A percentile compares a stretch with the other conserved stretches of the same genome.
Conservation (phyloP, 2,113 vertebrate genomes). For the Prinia subflava region DNA sequence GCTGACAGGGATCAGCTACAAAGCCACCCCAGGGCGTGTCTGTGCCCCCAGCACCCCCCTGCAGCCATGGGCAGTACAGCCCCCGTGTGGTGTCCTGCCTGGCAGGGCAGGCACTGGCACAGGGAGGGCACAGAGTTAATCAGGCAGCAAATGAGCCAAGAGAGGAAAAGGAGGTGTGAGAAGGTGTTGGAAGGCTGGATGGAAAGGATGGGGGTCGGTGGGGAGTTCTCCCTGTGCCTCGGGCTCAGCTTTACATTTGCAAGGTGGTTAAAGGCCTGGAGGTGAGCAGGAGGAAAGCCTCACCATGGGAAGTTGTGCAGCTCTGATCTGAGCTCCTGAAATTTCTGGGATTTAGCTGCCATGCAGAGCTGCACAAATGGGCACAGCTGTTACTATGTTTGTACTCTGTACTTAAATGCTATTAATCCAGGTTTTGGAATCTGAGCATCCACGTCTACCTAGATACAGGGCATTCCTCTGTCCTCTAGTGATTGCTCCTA, state of each 20-base stretch:
- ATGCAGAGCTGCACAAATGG: background rate
- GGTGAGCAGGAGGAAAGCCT: background rate
- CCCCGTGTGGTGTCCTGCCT: background rate
- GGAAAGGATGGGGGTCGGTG: background rate
- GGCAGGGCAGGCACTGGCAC: background rate
- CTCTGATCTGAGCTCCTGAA: background rate
- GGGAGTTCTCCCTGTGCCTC: background rate
- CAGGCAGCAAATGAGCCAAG: background rate
- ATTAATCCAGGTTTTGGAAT: background rate
- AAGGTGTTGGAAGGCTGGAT: background rate
- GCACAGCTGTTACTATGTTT: background rate
- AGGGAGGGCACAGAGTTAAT: background rate
- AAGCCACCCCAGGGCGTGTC: background rate
- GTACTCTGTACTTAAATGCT: background rate
- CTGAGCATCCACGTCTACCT: background rate
- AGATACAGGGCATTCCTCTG: background rate
- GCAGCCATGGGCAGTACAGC: background rate
- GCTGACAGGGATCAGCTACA: background rate
- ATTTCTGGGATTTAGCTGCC: background rate
- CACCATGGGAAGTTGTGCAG: accelerated
- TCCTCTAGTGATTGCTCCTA: background rate
- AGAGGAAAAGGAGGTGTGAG: background rate
- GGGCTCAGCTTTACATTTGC: background rate
- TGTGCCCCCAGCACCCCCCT: background rate
- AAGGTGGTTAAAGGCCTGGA: background rate